These are phyloP conservation scores for Gallinago undulata DNA, from an alignment of 2,113 vertebrate genomes.

Conservation along the genomic window DNA sequence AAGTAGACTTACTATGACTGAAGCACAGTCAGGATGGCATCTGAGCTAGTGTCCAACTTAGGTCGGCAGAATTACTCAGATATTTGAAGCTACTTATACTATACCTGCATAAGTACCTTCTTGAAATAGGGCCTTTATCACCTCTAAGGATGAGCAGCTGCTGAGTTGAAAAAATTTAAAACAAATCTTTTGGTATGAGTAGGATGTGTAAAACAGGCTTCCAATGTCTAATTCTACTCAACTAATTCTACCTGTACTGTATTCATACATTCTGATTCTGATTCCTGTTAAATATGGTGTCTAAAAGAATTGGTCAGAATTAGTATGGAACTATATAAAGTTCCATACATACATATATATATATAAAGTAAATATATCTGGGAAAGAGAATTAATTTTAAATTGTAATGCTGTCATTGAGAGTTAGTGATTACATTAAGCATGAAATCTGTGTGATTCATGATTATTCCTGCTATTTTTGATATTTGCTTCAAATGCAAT, in stretches of 20 bases:
- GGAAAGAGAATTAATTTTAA: neutral
- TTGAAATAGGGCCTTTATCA: neutral
- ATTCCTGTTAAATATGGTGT: neutral
- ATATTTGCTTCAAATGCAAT: neutral
- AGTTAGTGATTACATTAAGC: neutral
- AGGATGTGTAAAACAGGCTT: too few relatives aligned
- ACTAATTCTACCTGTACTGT: neutral
- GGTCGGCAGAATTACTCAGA: neutral
- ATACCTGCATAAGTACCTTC: neutral
- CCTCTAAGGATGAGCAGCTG: neutral
- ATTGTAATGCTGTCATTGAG: neutral
- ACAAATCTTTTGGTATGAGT: neutral
- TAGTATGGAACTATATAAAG: neutral
- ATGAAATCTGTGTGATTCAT: neutral
- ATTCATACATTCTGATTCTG: neutral
- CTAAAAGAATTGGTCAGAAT: neutral
- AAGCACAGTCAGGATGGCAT: neutral
- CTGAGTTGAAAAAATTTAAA: neutral
- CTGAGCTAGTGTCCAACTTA: neutral
- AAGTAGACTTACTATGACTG: neutral
- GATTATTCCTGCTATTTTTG: neutral
- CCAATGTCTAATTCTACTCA: neutral
- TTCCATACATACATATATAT: neutral
- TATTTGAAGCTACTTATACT: neutral
- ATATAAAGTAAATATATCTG: neutral